Conservation (phyloP, 2,113 vertebrate species). For the Regulus satrapa region DNA sequence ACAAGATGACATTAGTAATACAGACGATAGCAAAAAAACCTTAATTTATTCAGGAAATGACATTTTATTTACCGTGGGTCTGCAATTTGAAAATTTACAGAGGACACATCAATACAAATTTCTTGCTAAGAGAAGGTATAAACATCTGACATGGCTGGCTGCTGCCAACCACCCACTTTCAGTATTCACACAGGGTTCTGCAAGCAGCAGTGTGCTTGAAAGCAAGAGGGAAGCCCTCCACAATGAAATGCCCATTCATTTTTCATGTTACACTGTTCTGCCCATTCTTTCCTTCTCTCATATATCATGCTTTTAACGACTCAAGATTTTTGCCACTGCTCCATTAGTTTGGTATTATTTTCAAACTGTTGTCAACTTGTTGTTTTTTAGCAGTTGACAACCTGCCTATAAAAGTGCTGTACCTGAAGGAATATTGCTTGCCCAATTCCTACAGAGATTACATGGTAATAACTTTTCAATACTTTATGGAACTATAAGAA, state of each 20-base stretch:
- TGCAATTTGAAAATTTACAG: constrained; percentile 68
- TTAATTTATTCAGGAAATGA: constrained; percentile 77
- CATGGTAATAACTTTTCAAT: neutral
- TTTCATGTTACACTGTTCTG: constrained; percentile 28
- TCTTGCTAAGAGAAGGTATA: constrained; percentile 35
- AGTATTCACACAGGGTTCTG: neutral
- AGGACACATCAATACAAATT: constrained; percentile 55
- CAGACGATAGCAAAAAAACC: constrained; percentile 61
- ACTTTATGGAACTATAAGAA: neutral
- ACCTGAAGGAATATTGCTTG: neutral
- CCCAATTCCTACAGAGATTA: neutral
- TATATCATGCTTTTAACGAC: constrained; percentile 56
- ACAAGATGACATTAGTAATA: constrained; percentile 56
- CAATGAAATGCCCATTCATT: constrained; percentile 54
- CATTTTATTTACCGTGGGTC: constrained; percentile 73
- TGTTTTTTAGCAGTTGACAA: constrained; percentile 40
- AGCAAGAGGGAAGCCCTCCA: constrained; percentile 11
- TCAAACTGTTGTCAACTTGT: constrained; percentile 34
- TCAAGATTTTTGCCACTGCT: constrained; percentile 31
- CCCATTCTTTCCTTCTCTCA: constrained; percentile 20
- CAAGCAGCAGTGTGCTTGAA: neutral
- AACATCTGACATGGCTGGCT: constrained; percentile 49
- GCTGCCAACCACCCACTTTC: constrained; percentile 40
- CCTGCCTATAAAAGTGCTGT: neutral
- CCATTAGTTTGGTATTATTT: constrained; percentile 49